Base-by-base conservation (phyloP, 2,888 invertebrate species). In the Dimorphilus gyrociliatus region DNA sequence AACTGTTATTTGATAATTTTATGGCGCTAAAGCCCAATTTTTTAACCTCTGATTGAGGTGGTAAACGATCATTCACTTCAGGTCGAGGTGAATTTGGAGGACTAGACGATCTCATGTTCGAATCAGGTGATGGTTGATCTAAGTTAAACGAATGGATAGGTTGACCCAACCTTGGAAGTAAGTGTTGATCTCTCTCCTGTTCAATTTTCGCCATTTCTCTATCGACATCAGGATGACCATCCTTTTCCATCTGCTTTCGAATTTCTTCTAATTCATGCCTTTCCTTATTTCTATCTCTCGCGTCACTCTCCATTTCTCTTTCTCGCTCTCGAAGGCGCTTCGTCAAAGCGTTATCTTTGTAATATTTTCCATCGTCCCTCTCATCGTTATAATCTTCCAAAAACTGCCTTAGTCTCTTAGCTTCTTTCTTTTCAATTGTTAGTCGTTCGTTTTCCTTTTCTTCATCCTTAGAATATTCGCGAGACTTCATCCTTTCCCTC, bases 351-450 rank as follows among this genome's bases (percentile, higher is more conserved):
- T 82, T 76, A 33, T 82, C 81, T 54, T 82, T 86, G 69, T 92
- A 97, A 67, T 82, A 97, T 67, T 92, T 92, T 28, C 79, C 72
- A 61, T 97, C 97, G 63, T 94, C 90, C 30, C 88, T 71, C 63
- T 92, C 90, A 63, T 97, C 97, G 55, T 94, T 92, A 56, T 99
- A 99, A 63, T 97, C 94, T 66, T 97, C 97, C 3, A 97, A 72
- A 64, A 99, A 99, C 68, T 92, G 86, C 63, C 88, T 86, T 32
- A 97, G 71, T 25, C 84, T 71, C 65, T 84, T 81, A 1, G 88
- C 90, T 65, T 97, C 94, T 35, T 77, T 74, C 24, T 24, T 62
- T 35, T 82, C 70, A 58, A 88, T 86, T 51, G 81, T 79, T 51
- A 81, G 78, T 50, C 79, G 76, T 43, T 77, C 71, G 27, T 79